Base-by-base conservation (phyloP, 2,113 vertebrate species). In the Rana temporaria region DNA sequence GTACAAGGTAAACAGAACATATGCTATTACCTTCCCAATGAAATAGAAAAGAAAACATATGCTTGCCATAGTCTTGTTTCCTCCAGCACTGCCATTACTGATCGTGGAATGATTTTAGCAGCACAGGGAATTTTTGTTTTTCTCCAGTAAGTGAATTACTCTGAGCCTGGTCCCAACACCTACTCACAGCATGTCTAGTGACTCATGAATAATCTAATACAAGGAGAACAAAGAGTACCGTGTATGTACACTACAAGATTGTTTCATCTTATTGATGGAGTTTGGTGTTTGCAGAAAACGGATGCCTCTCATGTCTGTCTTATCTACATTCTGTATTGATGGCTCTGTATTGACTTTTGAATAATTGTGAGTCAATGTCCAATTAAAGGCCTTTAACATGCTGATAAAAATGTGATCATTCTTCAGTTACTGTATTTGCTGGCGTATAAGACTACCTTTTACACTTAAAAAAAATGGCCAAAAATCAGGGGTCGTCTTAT, bases 111-210 rank as follows among this genome's bases (percentile, higher is more conserved):
- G 53, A 68, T 55, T 83, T 83, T 76, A 83, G 52, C 52, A 52
- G 65, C 22, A 76, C 53, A 60, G 53, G 1, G 72, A 83, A 82
- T 75, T 83, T 76, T 76, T 75, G 62, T 83, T 82, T 83, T 76
- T 75, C 70, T 76, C 20, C 71, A 59, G 63, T 76, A 83, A 83
- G 60, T 66, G 81, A 34, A 76, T 83, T 83, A 68, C 64, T 60
- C 34, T 76, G 53, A 60, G 81, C 63, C 6, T 63, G 63, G 32
- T 65, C 72, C 72, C 76, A 26, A 83, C 81, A 83, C 81, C 81
- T 83, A 83, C 81, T 76, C 81, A 83, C 81, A 83, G 72, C 81
- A 59, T 83, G 81, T 83, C 81, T 83, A 76, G 81, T 83, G 81
- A 83, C 81, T 83, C 81, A 83, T 74, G 30, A 75, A 76, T 83